Evolutionary conservation across 2,888 invertebrate genomes (phyloP), one percentile per base, ranked within the genome.

Genomic region (Trichogramma dendrolimi): DNA sequence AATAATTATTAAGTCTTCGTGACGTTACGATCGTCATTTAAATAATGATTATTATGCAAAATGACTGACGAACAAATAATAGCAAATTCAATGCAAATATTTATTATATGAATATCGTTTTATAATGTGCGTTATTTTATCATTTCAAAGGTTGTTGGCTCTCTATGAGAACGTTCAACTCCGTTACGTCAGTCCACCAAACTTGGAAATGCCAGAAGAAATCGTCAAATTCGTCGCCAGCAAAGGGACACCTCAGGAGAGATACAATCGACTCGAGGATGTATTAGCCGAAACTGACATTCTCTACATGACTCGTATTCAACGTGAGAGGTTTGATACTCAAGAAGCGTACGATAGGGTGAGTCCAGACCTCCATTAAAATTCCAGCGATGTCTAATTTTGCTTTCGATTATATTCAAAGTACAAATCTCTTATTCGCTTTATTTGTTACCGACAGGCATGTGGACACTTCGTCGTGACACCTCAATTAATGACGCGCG

Each of bases 271-370:
- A 14, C 82, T 99, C 67, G 94, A 96, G 77, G 88, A 90, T 62
- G 95, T 93, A 3, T 81, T 99, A 43, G 88, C 89, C 0, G 94
- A 92, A 65, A 97, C 97, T 0, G 98, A 99, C 80, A 97, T 99
- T 1, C 82, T 99, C 42, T 99, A 99, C 76, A 94, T 99, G 92
- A 99, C 99, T 0, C 86, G 99, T 70, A 96, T 99, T 71, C 99
- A 99, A 79, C 86, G 89, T 52, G 99, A 99, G 80, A 83, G 98
- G 71, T 98, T 99, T 78, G 78, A 83, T 6, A 87, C 86, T 44
- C 84, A 89, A 72, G 89, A 90, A 66, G 94, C 95, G 72, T 99
- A 97, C 78, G 83, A 92, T 64, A 84, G 88, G 84, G 95, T 94
- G 82, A 76, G 72, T 49, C 27, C 2, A 27, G 27, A 27, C 27